Conservation (phyloP, 2,113 vertebrate species). For the Bombycilla garrulus region DNA sequence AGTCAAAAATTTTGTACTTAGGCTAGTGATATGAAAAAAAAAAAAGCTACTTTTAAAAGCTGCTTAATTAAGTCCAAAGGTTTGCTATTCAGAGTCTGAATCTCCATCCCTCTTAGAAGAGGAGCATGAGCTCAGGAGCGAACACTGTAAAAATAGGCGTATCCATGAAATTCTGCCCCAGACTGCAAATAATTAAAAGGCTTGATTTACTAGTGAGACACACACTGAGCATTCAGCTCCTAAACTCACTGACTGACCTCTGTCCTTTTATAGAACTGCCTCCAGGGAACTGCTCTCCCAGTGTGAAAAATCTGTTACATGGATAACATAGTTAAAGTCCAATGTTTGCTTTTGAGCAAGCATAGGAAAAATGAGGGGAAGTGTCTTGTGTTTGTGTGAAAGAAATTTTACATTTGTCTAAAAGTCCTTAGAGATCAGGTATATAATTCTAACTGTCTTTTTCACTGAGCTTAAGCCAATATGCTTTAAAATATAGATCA, state of each 20-base stretch:
- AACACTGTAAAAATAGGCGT: not conserved
- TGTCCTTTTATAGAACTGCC: not conserved
- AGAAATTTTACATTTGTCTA: not conserved
- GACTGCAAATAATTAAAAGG: not conserved
- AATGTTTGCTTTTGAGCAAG: not conserved
- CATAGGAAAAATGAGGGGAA: not conserved
- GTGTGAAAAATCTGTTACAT: not conserved
- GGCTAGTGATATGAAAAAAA: not conserved
- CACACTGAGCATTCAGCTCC: not conserved
- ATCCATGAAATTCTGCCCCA: not conserved
- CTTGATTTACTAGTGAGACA: not conserved
- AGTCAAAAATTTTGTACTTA: not conserved
- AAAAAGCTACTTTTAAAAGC: not conserved
- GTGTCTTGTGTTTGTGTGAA: not conserved
- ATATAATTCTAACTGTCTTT: not conserved
- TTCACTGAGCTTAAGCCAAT: not conserved
- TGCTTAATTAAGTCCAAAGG: not conserved
- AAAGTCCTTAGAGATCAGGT: not conserved
- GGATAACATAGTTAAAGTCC: not conserved
- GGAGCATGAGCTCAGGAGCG: accelerated
- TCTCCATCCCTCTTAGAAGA: not conserved
- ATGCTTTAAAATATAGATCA: not conserved
- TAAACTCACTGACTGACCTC: not conserved
- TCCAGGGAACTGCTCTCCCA: not conserved
- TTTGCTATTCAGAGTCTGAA: not conserved